Conservation (phyloP, 92 coral and sea anemone genomes). For the Porites evermanni region DNA sequence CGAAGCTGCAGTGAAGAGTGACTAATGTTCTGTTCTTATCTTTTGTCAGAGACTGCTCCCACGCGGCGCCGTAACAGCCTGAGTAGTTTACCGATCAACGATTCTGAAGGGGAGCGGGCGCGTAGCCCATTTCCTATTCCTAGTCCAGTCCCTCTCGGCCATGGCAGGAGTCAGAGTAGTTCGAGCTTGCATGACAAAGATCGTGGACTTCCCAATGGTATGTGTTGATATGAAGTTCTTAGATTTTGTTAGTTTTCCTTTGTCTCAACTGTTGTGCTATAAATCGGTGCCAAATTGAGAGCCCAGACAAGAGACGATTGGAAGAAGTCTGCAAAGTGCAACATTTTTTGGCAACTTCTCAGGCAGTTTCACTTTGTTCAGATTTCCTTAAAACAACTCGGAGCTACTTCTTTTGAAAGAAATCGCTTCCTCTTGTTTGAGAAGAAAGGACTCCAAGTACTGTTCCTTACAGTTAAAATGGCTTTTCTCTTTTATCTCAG, state of each 20-base stretch:
- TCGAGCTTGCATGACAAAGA: constrained; percentile 79
- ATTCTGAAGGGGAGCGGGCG: constrained; percentile 49
- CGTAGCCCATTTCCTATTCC: constrained; percentile 79
- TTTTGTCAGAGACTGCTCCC: constrained; percentile 49
- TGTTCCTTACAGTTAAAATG: too few species aligned
- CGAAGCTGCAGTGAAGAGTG: neutral
- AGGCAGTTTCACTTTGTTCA: too few species aligned
- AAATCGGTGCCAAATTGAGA: too few species aligned
- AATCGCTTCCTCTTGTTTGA: too few species aligned
- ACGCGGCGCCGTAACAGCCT: constrained; percentile 88
- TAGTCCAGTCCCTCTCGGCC: constrained; percentile 84
- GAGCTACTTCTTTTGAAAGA: too few species aligned
- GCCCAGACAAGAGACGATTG: too few species aligned
- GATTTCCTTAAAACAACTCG: too few species aligned
- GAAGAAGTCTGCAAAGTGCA: too few species aligned
- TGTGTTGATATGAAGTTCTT: constrained; percentile 16
- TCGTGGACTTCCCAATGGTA: constrained; percentile 76
- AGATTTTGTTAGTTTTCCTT: neutral
- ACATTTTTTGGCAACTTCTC: too few species aligned
- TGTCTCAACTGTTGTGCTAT: neutral
- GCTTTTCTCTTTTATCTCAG: too few species aligned
- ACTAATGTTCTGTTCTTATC: neutral
- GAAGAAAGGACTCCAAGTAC: too few species aligned
- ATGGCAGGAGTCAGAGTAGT: constrained; percentile 84
- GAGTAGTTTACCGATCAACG: constrained; percentile 79